phyloP scores from a whole-genome alignment of 2,113 vertebrate species.

The Lipophrys pholis region DNA sequence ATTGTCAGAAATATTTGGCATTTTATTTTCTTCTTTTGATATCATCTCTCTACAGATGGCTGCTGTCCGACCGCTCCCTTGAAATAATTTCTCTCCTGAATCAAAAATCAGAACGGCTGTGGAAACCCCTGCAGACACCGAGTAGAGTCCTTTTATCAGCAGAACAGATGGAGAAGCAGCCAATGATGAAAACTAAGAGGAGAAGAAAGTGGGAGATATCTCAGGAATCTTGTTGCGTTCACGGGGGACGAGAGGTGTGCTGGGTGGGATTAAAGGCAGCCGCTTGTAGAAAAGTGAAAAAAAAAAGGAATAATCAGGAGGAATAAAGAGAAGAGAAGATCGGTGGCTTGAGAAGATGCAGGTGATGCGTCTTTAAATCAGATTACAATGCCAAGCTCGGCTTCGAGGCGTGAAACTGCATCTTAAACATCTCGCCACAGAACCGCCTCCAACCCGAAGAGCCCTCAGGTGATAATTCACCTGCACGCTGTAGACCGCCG shows the following conservation, averaged over 20 bases:
- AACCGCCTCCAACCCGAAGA: constrained; percentile 12
- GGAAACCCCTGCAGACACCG: constrained; percentile 64
- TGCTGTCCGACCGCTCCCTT: constrained; percentile 17
- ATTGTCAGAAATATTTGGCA: not conserved
- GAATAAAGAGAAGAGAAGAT: constrained; percentile 3
- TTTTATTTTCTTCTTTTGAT: constrained; percentile 20
- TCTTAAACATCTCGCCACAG: constrained; percentile 7
- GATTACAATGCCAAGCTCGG: constrained; percentile 9
- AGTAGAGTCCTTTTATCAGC: constrained; percentile 54
- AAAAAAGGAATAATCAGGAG: not conserved
- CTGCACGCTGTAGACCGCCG: constrained; percentile 1
- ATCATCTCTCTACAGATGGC: constrained; percentile 29
- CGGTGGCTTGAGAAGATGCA: constrained; percentile 13
- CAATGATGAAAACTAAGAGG: constrained; percentile 26
- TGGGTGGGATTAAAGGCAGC: constrained; percentile 43
- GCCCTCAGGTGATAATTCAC: not conserved
- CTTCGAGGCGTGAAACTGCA: constrained; percentile 38
- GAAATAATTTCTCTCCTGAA: constrained; percentile 45
- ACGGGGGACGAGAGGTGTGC: constrained; percentile 21
- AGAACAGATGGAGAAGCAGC: constrained; percentile 42
- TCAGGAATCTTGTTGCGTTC: constrained; percentile 44
- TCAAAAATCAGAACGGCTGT: constrained; percentile 49
- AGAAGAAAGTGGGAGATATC: constrained; percentile 15
- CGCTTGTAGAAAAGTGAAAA: constrained; percentile 6
- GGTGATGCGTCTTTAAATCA: constrained; percentile 30